Base-by-base conservation (phyloP, 2,797 vertebrate genomes). In the Coccyzus lansbergi region DNA sequence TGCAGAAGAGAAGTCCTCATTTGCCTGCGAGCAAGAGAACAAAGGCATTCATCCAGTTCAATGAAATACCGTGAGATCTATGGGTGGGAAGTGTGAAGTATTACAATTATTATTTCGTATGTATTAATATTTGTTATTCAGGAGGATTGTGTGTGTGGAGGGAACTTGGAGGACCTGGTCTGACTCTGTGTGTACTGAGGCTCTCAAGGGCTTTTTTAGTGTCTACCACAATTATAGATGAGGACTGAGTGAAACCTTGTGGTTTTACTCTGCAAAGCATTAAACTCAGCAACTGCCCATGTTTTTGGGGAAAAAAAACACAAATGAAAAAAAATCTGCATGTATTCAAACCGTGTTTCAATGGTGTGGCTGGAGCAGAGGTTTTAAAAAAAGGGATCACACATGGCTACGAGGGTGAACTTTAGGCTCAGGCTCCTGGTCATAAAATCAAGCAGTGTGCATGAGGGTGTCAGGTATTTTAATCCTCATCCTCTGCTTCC, bases 221-320 rank as follows among this genome's bases (percentile, higher is more conserved):
- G 86, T 92, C 88, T 90, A 51, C 93, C 81, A 92, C 67, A 88
- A 88, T 88, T 95, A 94, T 20, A 81, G 80, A 74, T 78, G 83
- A 94, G 31, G 85, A 94, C 77, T 83, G 70, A 94, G 83, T n/a
- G 70, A 94, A 96, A 93, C 48, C 20, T 78, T 94, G 94, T 80
- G 92, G 86, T 88, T 95, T 95, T 91, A 56, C 83, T 64, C 79
- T 58, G 88, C 83, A 72, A 87, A 94, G 80, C 56, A 59, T 62
- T 62, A 38, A 76, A 63, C 83, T 86, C 67, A 85, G 55, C 24
- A 24, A 81, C 33, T 70, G 68, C 77, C 49, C 51, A 18, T 46
- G 44, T 69, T 95, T 90, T 63, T 20, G 44, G 38, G 46, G 7
- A 6, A 0, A 36, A 64, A 58, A 48, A 55, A 34, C 10, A 53